Evolutionary conservation across 2,888 invertebrate species (phyloP), one percentile per base, ranked within the genome.

Genomic region (Isoperla grammatica): DNA sequence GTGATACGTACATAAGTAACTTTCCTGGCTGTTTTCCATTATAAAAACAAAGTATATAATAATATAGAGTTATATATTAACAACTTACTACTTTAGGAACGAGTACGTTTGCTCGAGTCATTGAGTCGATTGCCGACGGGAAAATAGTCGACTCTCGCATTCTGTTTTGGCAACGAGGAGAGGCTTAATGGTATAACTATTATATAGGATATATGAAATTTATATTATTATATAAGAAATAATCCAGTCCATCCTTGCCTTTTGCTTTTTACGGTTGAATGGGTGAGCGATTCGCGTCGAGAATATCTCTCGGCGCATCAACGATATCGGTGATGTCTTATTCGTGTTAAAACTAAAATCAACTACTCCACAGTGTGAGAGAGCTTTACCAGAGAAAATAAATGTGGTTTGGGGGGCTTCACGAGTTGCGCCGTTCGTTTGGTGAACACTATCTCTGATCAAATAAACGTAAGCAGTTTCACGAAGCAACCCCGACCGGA

Each of bases 401-500:
- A 50, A 50, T 50, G 23, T 6, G 22, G 46, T n/a, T n/a, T n/a
- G n/a, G 50, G 35, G 50, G 35, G 22, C 23, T 50, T 50, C 23
- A 20, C 22, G 50, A 50, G 50, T 29, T n/a, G n/a, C 29, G 15
- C 17, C 35, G 22, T 50, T 50, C 50, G 4, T 29, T 48, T 17
- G 22, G 37, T 39, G 54, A 54, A 54, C 29, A 29, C 29, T 8
- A 29, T 8, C 29, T 29, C 29, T 29, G 29, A 8, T n/a, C n/a
- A 2, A 17, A 37, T 19, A 11, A 19, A 19, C 40, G 15, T n/a
- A 17, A 17, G 8, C 19, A 40, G n/a, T 42, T 2, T 35, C 20
- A 39, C 20, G 6, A 39, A 53, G n/a, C 23, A 11, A 40, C 19
- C 35, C 20, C 29, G 43, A 45, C 65, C 62, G 82, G 82, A 81